phyloP scores from a whole-genome alignment of 2,797 vertebrate species.

The Heteromormyrus szaboi region DNA sequence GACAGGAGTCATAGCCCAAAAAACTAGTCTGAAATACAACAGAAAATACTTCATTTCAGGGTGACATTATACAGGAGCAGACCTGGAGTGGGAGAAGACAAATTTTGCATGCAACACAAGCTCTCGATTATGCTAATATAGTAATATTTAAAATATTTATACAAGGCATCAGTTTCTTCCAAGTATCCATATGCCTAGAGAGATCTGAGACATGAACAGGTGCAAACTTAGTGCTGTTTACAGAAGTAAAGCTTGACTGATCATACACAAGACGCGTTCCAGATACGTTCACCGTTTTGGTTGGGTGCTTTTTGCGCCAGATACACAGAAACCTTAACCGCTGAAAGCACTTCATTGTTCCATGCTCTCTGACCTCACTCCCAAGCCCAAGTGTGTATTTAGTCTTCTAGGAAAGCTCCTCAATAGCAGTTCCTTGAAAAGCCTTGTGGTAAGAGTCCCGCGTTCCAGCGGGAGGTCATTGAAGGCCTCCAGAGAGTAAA shows the following conservation, averaged over 20 bases:
- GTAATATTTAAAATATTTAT: not conserved
- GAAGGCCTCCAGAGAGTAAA: not conserved
- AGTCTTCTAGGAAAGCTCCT: not conserved
- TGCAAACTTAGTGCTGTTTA: not conserved
- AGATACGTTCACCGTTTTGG: not conserved
- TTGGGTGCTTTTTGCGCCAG: not conserved
- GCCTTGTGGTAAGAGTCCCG: not conserved
- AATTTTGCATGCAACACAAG: not conserved
- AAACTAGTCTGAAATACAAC: not conserved
- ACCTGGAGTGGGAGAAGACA: not conserved
- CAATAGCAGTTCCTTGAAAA: not conserved
- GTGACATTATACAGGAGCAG: not conserved
- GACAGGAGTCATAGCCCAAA: not conserved
- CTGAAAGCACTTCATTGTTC: not conserved
- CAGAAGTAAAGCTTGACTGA: not conserved
- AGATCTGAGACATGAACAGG: not conserved
- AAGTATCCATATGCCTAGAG: not conserved
- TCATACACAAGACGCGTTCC: not conserved
- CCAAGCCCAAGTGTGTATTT: not conserved
- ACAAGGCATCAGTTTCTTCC: not conserved
- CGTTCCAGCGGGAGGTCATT: not conserved
- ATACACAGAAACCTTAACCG: not conserved
- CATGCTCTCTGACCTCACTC: not conserved
- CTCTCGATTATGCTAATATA: not conserved
- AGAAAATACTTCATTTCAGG: not conserved